Evolutionary conservation across 2,113 vertebrate species (phyloP).

Genomic region (Sinocyclocheilus maitianheensis): DNA sequence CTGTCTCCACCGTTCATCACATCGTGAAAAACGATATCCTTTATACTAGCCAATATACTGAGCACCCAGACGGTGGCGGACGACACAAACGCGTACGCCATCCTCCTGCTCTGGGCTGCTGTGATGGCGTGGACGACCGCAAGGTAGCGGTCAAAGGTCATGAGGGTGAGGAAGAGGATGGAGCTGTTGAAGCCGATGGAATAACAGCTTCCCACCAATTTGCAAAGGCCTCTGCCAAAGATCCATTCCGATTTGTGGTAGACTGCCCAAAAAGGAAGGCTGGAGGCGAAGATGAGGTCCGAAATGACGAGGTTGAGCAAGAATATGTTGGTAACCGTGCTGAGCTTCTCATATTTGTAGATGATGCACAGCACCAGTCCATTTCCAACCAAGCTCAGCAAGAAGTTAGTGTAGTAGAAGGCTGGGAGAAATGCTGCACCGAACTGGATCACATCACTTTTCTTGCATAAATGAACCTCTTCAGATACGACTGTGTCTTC

Average conservation of each 20-base stretch:
- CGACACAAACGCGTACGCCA: constrained; percentile 58
- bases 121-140: constrained; percentile 76
- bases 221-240: constrained; percentile 73
- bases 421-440: constrained; percentile 65
- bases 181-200: constrained; percentile 79
- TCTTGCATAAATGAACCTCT: constrained; percentile 47
- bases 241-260: constrained; percentile 74
- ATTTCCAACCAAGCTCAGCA: constrained; percentile 75
- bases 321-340: constrained; percentile 76
- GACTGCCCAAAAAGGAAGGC: constrained; percentile 75
- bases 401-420: constrained; percentile 73
- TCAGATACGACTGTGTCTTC: rapidly evolving
- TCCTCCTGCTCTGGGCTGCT: constrained; percentile 65
- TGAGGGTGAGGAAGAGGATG: constrained; percentile 79
- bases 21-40: constrained; percentile 69
- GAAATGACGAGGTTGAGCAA: constrained; percentile 78
- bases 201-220: constrained; percentile 73
- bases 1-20: rapidly evolving
- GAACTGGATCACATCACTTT: constrained; percentile 59
- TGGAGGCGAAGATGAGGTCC: constrained; percentile 75
- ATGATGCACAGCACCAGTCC: constrained; percentile 75
- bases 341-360: constrained; percentile 74
- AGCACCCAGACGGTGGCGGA: constrained; percentile 68
- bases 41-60: constrained; percentile 71
- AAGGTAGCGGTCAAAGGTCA: constrained; percentile 80